Base-by-base conservation (phyloP, 2,888 invertebrate species). In the Spicauda simplicius region DNA sequence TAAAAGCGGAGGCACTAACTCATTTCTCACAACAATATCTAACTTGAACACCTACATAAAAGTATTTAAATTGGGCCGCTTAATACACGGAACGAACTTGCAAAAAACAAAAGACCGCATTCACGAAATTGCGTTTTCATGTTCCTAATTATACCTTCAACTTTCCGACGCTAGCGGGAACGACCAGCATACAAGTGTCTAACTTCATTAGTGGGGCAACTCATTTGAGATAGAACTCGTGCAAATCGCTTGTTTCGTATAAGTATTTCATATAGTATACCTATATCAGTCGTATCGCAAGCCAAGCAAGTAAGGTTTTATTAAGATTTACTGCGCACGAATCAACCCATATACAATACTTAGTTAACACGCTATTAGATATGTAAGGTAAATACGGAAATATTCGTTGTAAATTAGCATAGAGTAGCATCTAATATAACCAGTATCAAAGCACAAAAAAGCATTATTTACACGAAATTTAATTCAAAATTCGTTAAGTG, bases 131-230 rank as follows among this genome's bases (percentile, higher is more conserved):
- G 33, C 33, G 33, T 33, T 33, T 33, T 33, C 33, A 33, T 33
- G 33, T 33, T 33, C 33, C 33, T 33, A 33, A 33, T 33, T 33
- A 33, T 10, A 33, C 33, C 33, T 10, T 1, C 2, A 25, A 25
- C 25, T 25, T 25, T 25, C 25, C 25, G 77, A 78, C 78, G 74
- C 80, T 79, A 80, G 77, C 79, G 79, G 80, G 54, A 56, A 66
- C 66, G 30, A 48, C 54, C 67, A 58, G 54, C 60, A 50, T 50
- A 61, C 66, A 61, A 67, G 56, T 61, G 61, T 61, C 61, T 61
- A 61, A 67, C 61, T 67, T 67, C 56, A 67, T 67, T 67, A 67
- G 55, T 61, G 55, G 60, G 61, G 55, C 55, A 61, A 56, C 61
- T 61, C 52, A 61, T 33, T 14, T 18, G 56, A 48, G 37, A 55